A percentile compares a stretch with the other conserved stretches of the same genome.
These are phyloP conservation scores for Agrotis ipsilon DNA, from an alignment of 2,888 invertebrate genomes.

Conservation along the genomic window DNA sequence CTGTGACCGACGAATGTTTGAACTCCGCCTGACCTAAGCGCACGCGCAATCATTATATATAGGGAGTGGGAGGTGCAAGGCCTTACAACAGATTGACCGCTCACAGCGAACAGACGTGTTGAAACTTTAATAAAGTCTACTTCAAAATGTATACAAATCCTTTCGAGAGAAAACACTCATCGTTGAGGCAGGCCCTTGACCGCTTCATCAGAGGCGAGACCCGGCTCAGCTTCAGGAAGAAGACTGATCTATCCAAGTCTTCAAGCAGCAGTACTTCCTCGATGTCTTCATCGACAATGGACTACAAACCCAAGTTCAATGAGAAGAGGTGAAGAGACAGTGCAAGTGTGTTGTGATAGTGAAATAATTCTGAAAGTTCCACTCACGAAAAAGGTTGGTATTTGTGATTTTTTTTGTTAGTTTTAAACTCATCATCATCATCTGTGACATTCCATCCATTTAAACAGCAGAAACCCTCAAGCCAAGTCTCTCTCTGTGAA, in stretches of 20 bases:
- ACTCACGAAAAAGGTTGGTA: constrained; percentile 80
- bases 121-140: constrained; percentile 43
- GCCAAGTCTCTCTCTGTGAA: background rate
- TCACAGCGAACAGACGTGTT: constrained; percentile 74
- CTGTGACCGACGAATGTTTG: constrained; percentile 63
- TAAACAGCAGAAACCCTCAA: too few species aligned
- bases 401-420: constrained; percentile 44
- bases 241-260: constrained; percentile 75
- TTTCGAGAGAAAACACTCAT: constrained; percentile 93
- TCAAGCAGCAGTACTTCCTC: constrained; percentile 78
- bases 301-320: constrained; percentile 73
- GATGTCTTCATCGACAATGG: constrained; percentile 78
- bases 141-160: constrained; percentile 93
- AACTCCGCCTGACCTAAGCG: constrained; percentile 76
- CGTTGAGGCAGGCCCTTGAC: constrained; percentile 92
- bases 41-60: constrained; percentile 77
- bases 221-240: constrained; percentile 82
- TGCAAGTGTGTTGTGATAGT: constrained; percentile 78
- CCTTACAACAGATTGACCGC: constrained; percentile 66
- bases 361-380: constrained; percentile 72
- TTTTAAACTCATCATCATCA: background rate
- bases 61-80: constrained; percentile 69
- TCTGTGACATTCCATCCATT: background rate
- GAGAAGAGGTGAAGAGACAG: constrained; percentile 81
- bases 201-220: constrained; percentile 90